Evolutionary conservation across 1,140 invertebrate genomes (phyloP).

Genomic region (Theocolax elegans): DNA sequence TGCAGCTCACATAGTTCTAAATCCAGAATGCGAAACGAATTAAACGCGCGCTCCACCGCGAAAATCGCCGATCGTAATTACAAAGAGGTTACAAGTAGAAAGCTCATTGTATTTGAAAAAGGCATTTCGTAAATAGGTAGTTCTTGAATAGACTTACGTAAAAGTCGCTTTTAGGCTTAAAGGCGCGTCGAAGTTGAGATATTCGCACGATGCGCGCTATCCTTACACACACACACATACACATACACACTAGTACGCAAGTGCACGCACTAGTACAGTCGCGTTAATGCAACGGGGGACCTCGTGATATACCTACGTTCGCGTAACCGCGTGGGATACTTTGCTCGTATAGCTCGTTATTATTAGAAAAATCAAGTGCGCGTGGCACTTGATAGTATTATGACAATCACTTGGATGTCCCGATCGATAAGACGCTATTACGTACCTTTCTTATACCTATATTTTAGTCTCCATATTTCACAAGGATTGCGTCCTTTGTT

Average conservation of each 20-base stretch:
- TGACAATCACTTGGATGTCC: slow-evolving; percentile 30
- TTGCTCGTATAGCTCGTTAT: slow-evolving; percentile 22
- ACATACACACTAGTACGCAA: not conserved
- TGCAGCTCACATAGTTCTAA: too few species aligned
- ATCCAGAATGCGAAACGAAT: too few species aligned
- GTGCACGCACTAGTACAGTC: not conserved
- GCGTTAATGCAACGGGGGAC: slow-evolving; percentile 28
- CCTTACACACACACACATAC: too few species aligned
- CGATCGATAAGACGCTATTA: slow-evolving; percentile 30
- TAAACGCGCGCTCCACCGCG: too few species aligned
- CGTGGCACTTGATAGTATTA: not conserved
- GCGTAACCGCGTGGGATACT: slow-evolving; percentile 24
- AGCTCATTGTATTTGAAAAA: slow-evolving; percentile 62
- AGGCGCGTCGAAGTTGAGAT: not conserved
- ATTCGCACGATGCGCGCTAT: slow-evolving; percentile 30
- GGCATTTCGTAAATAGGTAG: slow-evolving; percentile 56
- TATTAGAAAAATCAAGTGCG: slow-evolving; percentile 32
- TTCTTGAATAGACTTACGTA: slow-evolving; percentile 41
- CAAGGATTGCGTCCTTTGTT: not conserved
- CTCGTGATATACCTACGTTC: slow-evolving; percentile 14
- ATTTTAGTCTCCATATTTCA: not conserved
- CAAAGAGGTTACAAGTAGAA: slow-evolving; percentile 62
- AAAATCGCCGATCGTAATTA: slow-evolving; percentile 62
- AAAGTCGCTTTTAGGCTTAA: slow-evolving; percentile 12
- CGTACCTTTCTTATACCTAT: not conserved